Base-by-base conservation (phyloP, 2,888 invertebrate species). In the Himalopsyche tibetana region DNA sequence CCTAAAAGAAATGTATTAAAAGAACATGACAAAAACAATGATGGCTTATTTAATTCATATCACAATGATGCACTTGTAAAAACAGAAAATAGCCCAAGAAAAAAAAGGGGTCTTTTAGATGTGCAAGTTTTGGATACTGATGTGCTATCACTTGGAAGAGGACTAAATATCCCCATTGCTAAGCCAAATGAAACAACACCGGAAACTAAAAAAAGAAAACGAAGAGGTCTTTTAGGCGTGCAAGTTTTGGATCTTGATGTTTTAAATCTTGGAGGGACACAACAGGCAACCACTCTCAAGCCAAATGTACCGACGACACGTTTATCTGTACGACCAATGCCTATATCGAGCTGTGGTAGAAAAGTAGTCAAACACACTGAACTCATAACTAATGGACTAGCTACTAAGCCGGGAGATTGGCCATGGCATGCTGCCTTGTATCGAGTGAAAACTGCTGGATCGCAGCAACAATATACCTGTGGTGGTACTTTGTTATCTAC, bases 401-500 rank as follows among this genome's bases (percentile, higher is more conserved):
- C 90, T 0, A 91, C 91, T 0, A 91, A 91, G 74, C 90, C 91
- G 6, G 92, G 92, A 0, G 92, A 92, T 87, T 92, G 92, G 92
- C 92, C 92, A 0, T 92, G 92, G 92, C 92, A 92, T 89, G 90
- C 89, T 0, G 92, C 92, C 0, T 85, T 92, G 38, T 91, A 91
- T 56, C 90, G 89, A 80, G 82, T 90, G 0, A 84, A 87, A 74
- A 83, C 79, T 5, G 89, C 90, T 4, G 89, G 89, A 11, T 80
- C 88, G 0, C 86, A 85, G 0, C 89, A 91, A 5, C 90, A 89
- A 38, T 92, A 92, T 74, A 91, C 90, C 8, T 92, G 92, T 87
- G 92, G 92, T 4, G 92, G 92, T 3, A 92, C 91, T 6, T 86
- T 92, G 63, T 86, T 92, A 0, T 90, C 91, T 0, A 90, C 90